Base-by-base conservation (phyloP, 2,797 vertebrate genomes). In the Platalea minor region DNA sequence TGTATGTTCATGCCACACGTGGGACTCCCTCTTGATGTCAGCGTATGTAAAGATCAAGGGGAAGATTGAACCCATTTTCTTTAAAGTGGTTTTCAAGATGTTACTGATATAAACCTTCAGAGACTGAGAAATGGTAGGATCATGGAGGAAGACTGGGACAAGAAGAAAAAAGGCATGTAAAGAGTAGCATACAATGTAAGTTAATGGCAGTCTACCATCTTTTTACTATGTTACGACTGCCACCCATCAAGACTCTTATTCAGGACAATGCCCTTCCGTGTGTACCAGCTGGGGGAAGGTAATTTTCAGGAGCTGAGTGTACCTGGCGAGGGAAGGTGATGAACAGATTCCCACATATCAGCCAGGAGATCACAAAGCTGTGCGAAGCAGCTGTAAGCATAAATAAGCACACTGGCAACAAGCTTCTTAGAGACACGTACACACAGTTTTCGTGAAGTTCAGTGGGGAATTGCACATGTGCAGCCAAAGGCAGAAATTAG, bases 1-100 rank as follows among this genome's bases (percentile, higher is more conserved):
- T 65, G 48, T 97, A 39, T 96, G 96, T 96, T 97, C 93, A 50
- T 76, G 72, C 95, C 85, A 82, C 91, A 85, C 4, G 1, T 76
- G 91, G 96, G 89, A 93, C 91, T 88, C 70, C 85, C 65, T 75
- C 95, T 92, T 96, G 95, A 97, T 95, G 95, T 89, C 82, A 67
- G 64, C 86, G 88, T 80, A 79, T 93, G 91, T 93, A 72, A 88
- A 95, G 97, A 97, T 97, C 95, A 97, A 97, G 95, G 53, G 59
- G 83, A 89, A 93, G 95, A 91, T 64, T 93, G 94, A 94, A 89
- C 65, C 88, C 83, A 81, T 93, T 94, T 94, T 83, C 90, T 94
- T 96, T 95, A 92, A 96, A 95, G 95, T 68, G 73, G 17, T 89
- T 97, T 93, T 87, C 85, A 85, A 88, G 92, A 80, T 94, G 84